Conservation (phyloP, 1,140 invertebrate species). For the Cydia splendana region DNA sequence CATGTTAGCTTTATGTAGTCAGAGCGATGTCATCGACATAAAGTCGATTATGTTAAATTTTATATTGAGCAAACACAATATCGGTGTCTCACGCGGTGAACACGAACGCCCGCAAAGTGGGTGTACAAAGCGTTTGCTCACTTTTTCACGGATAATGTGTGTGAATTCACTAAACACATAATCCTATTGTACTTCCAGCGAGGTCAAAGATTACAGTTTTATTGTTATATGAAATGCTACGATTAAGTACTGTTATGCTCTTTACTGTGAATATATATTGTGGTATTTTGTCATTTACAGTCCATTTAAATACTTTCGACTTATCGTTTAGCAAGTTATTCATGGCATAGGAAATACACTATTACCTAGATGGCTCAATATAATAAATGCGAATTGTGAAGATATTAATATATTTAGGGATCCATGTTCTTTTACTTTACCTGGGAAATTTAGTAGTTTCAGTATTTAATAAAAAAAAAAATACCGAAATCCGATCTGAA, state of each 20-base stretch:
- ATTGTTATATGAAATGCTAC: background rate
- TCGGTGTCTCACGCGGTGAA: constrained; percentile 55
- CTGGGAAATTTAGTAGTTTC: too few relatives aligned
- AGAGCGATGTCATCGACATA: constrained; percentile 56
- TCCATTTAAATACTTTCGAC: background rate
- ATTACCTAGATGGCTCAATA: too few relatives aligned
- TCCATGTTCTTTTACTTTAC: too few relatives aligned
- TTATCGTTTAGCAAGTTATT: background rate
- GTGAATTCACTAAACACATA: constrained; percentile 30
- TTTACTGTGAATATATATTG: background rate
- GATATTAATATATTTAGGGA: too few relatives aligned
- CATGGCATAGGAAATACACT: too few relatives aligned
- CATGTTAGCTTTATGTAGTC: constrained; percentile 69
- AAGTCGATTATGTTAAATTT: constrained; percentile 72
- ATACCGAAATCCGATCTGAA: too few relatives aligned
- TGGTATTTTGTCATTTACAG: background rate
- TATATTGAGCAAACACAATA: constrained; percentile 70
- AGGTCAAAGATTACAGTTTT: constrained; percentile 27
- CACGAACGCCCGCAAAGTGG: constrained; percentile 33
- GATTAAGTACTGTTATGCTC: background rate
- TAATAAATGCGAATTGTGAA: too few relatives aligned
- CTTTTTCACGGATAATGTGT: constrained; percentile 33
- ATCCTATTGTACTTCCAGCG: constrained; percentile 22
- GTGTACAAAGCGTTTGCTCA: constrained; percentile 28
- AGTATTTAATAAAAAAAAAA: too few relatives aligned